phyloP scores from a whole-genome alignment of 1,140 invertebrate genomes.

The Magallana gigas region DNA sequence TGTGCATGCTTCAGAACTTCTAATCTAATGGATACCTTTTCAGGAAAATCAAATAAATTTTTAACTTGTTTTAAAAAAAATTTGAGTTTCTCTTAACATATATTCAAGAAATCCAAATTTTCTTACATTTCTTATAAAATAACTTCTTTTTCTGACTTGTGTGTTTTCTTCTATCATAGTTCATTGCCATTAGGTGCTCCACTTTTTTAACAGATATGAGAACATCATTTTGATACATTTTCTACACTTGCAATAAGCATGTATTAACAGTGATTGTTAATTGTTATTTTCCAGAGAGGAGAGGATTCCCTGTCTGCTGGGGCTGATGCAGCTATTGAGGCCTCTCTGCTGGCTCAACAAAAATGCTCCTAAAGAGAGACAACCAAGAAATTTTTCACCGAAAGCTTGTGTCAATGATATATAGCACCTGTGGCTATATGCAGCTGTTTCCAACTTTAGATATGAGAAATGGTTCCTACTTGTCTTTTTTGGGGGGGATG shows the following conservation, averaged over 20 bases:
- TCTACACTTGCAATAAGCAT: too few relatives aligned
- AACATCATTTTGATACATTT: too few relatives aligned
- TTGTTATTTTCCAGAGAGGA: conserved; percentile 64
- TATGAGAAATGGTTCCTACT: too few relatives aligned
- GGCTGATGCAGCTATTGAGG: conserved; percentile 65
- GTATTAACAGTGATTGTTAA: background rate
- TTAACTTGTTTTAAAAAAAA: too few relatives aligned
- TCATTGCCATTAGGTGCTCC: too few relatives aligned
- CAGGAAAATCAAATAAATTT: background rate
- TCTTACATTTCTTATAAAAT: background rate
- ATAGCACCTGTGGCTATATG: background rate
- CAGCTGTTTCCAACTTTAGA: background rate
- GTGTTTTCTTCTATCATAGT: background rate
- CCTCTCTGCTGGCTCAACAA: conserved; percentile 59
- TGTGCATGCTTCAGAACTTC: conserved; percentile 18
- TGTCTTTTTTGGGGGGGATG: background rate
- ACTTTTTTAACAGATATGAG: too few relatives aligned
- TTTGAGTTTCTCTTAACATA: background rate
- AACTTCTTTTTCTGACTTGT: background rate
- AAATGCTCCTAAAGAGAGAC: conserved; percentile 33
- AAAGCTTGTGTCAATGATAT: too few relatives aligned
- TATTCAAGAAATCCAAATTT: conserved; percentile 21
- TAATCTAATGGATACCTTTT: background rate
- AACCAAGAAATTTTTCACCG: background rate
- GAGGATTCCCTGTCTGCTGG: conserved; percentile 68